A percentile compares a stretch with the other conserved stretches of the same genome.
These are phyloP conservation scores for Philaethria dido DNA, from an alignment of 2,888 invertebrate species.

Conservation along the genomic window DNA sequence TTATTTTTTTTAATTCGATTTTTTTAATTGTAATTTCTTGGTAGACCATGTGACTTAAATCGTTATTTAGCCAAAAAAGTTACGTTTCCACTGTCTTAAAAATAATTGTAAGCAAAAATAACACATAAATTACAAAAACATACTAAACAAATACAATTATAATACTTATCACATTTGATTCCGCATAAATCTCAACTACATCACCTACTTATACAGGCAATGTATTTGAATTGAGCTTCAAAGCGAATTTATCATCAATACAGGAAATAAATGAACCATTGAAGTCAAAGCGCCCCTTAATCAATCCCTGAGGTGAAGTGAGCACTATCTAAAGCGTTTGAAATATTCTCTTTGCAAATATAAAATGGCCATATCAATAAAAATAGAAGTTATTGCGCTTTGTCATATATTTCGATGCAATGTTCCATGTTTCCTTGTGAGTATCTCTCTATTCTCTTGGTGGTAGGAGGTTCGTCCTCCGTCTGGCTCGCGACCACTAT, in stretches of 20 bases:
- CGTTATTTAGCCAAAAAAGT: too few relatives aligned
- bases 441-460: too few relatives aligned
- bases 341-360: slow-evolving; percentile 29
- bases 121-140: too few relatives aligned
- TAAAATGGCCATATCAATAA: slow-evolving; percentile 6
- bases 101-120: too few relatives aligned
- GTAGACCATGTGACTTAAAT: too few relatives aligned
- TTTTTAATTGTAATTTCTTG: too few relatives aligned
- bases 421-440: background rate
- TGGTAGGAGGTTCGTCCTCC: too few relatives aligned
- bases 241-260: slow-evolving; percentile 35
- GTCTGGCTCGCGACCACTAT: too few relatives aligned
- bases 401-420: background rate
- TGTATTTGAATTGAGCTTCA: slow-evolving; percentile 23
- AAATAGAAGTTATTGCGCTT: slow-evolving; percentile 4
- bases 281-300: slow-evolving; percentile 34
- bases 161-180: background rate
- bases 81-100: too few relatives aligned
- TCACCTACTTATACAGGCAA: slow-evolving; percentile 17
- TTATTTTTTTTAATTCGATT: too few relatives aligned
- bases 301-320: slow-evolving; percentile 35
- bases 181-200: slow-evolving; percentile 14
- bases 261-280: slow-evolving; percentile 34
- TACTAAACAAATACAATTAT: background rate
- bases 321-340: slow-evolving; percentile 26